A percentile compares a stretch with the other conserved stretches of the same genome.
Evolutionary conservation across 2,888 invertebrate genomes (phyloP).

Genomic region (Volucella zonaria): DNA sequence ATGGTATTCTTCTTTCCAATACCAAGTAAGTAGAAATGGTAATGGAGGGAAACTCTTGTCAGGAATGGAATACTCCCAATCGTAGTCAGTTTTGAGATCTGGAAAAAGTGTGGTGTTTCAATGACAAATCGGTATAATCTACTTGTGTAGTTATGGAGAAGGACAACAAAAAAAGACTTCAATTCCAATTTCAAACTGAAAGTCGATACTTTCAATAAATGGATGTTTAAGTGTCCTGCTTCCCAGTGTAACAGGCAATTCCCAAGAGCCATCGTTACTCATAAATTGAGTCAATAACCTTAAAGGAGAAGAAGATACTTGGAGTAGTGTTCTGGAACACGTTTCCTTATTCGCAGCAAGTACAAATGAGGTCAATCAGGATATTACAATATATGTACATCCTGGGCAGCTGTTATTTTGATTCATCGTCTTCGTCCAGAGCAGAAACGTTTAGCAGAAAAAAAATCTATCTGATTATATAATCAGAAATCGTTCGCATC

Average conservation of each 20-base stretch:
- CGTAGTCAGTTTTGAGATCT: too few species aligned
- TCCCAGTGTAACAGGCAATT: background rate
- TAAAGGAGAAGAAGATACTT: background rate
- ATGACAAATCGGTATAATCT: too few species aligned
- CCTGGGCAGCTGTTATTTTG: slow-evolving; percentile 26
- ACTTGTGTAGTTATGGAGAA: background rate
- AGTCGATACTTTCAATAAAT: slow-evolving; percentile 13
- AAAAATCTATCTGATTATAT: slow-evolving; percentile 23
- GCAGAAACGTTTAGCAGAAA: background rate
- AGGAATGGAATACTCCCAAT: too few species aligned
- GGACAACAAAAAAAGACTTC: background rate
- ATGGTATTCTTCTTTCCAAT: background rate
- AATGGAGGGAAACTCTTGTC: background rate
- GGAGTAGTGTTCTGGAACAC: background rate
- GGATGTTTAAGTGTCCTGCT: background rate
- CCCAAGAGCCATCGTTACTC: background rate
- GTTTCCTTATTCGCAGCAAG: slow-evolving; percentile 2
- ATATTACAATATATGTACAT: slow-evolving; percentile 25
- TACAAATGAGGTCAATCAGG: slow-evolving; percentile 45
- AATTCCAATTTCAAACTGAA: background rate
- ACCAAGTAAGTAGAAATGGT: background rate
- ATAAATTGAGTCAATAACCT: slow-evolving; percentile 37
- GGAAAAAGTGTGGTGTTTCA: too few species aligned
- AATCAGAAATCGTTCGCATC: slow-evolving; percentile 40
- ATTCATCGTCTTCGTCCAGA: background rate